Percentiles rank a stretch among this genome's conserved stretches.
phyloP scores from a whole-genome alignment of 1,140 invertebrate species.

The Meloidogyne floridensis region DNA sequence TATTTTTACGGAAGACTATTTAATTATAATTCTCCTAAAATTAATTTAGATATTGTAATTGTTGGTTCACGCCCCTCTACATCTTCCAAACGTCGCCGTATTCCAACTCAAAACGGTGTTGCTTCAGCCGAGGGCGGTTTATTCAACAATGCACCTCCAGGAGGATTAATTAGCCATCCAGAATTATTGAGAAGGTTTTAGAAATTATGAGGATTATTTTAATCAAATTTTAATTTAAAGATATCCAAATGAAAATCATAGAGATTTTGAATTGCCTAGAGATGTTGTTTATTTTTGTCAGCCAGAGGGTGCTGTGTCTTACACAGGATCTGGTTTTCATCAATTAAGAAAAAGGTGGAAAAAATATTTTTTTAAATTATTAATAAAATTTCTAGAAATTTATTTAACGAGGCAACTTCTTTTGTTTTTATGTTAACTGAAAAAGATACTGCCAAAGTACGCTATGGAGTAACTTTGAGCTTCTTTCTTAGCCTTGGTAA shows the following conservation, averaged over 20 bases:
- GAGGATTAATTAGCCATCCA: constrained; percentile 73
- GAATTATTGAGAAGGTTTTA: constrained; percentile 78
- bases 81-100: constrained; percentile 26
- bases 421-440: constrained; percentile 98
- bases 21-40: background rate
- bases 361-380: background rate
- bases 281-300: constrained; percentile 99
- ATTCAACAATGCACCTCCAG: constrained; percentile 23
- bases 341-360: constrained; percentile 22
- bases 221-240: background rate
- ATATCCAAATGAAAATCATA: constrained; percentile 94
- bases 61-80: constrained; percentile 79
- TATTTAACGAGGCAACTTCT: constrained; percentile 69
- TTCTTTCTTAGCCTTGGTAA: constrained; percentile 86
- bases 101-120: constrained; percentile 67
- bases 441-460: constrained; percentile 92
- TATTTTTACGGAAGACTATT: no score
- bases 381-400: constrained; percentile 21
- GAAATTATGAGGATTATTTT: no score
- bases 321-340: constrained; percentile 69
- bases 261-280: constrained; percentile 89
- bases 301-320: constrained; percentile 92
- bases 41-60: constrained; percentile 75
- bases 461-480: constrained; percentile 95
- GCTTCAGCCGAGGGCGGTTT: background rate